These are phyloP conservation scores for Scomber scombrus DNA, from an alignment of 2,113 vertebrate species.

Conservation along the genomic window DNA sequence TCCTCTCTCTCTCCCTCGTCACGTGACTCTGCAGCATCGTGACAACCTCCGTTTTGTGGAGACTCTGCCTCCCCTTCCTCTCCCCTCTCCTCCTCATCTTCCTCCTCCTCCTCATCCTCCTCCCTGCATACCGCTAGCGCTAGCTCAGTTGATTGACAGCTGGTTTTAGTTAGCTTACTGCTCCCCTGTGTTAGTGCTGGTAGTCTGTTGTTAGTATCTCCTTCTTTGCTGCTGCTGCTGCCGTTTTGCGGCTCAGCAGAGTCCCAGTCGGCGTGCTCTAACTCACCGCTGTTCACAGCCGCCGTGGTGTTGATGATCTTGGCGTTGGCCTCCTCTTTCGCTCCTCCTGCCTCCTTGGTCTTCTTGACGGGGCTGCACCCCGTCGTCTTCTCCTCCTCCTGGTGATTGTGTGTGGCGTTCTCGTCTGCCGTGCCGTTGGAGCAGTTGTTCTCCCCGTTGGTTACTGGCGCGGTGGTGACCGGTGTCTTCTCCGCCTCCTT, in stretches of 20 bases:
- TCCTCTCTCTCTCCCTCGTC: conserved; percentile 55
- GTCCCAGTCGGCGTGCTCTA: conserved; percentile 67
- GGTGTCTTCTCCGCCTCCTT: conserved; percentile 55
- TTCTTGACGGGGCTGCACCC: conserved; percentile 77
- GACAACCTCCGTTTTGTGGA: conserved; percentile 65
- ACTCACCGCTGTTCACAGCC: conserved; percentile 86
- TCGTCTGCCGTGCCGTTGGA: conserved; percentile 79
- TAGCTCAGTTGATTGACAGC: conserved; percentile 17
- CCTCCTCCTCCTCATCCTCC: conserved; percentile 27
- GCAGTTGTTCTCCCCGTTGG: conserved; percentile 84
- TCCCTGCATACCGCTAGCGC: conserved; percentile 48
- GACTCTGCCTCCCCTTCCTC: conserved; percentile 32
- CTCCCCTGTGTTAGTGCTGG: conserved; percentile 37
- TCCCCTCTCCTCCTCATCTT: conserved; percentile 25
- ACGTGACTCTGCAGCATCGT: conserved; percentile 27
- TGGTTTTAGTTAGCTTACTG: conserved; percentile 18
- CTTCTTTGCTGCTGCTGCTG: conserved; percentile 59
- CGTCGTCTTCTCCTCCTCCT: conserved; percentile 72
- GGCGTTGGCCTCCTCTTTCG: conserved; percentile 80
- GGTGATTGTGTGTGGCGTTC: conserved; percentile 77
- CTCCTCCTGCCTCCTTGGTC: conserved; percentile 75
- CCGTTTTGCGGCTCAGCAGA: conserved; percentile 54
- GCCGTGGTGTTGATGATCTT: conserved; percentile 82
- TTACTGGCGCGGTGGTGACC: conserved; percentile 48
- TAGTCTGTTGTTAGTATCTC: conserved; percentile 60